Conservation (phyloP, 2,113 vertebrate genomes). For the Boleophthalmus pectinirostris region DNA sequence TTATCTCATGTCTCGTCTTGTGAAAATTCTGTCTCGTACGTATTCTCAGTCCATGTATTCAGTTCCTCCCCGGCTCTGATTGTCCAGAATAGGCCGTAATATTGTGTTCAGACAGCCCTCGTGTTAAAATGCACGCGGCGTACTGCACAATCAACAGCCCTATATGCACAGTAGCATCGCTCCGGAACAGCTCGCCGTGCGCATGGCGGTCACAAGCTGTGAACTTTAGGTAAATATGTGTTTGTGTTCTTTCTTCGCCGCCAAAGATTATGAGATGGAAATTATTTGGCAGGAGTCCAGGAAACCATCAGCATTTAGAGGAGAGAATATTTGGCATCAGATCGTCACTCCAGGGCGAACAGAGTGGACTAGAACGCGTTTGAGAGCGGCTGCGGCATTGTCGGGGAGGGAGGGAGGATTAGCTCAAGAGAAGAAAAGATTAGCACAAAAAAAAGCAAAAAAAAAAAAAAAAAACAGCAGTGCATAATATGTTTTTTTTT, state of each 20-base stretch:
- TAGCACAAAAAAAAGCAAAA: conserved; percentile 29
- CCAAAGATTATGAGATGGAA: conserved; percentile 78
- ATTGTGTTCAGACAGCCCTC: conserved; percentile 10
- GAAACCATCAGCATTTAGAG: conserved; percentile 69
- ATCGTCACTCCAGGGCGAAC: conserved; percentile 67
- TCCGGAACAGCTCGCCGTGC: conserved; percentile 46
- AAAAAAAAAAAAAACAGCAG: conserved; percentile 13
- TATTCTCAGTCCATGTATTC: no score
- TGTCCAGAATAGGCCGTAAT: no score
- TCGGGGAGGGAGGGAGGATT: background rate
- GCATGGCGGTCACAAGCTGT: conserved; percentile 70
- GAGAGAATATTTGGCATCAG: conserved; percentile 67
- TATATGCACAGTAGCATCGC: conserved; percentile 17
- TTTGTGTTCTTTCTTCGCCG: conserved; percentile 67
- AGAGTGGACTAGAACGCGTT: conserved; percentile 58
- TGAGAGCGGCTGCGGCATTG: conserved; percentile 12
- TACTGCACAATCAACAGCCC: conserved; percentile 7
- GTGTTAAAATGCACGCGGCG: conserved; percentile 38
- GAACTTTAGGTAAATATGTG: conserved; percentile 76
- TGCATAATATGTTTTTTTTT: background rate
- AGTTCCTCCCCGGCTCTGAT: no score
- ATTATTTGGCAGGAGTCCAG: conserved; percentile 71
- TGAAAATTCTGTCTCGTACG: no score
- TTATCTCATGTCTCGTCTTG: no score
- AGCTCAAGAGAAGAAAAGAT: conserved; percentile 1